Evolutionary conservation across 2,797 vertebrate genomes (phyloP).

Genomic region (Phataginus tricuspis): DNA sequence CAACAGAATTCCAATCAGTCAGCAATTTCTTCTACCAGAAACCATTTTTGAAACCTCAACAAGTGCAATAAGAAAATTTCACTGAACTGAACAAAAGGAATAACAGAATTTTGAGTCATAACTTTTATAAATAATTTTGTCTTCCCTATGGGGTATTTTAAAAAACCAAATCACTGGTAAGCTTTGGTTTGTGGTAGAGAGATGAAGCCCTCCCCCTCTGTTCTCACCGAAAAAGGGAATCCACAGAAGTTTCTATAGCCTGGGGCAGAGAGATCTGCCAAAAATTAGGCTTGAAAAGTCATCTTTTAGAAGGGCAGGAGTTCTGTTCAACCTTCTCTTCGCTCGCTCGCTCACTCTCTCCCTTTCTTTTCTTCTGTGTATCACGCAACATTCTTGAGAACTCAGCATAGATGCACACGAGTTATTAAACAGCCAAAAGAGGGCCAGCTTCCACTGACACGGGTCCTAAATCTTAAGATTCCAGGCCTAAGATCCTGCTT

Average conservation of each 20-base stretch:
- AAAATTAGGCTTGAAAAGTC: constrained; percentile 66
- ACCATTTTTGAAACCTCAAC: constrained; percentile 54
- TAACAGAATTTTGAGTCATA: background rate
- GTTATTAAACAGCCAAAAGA: background rate
- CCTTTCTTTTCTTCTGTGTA: background rate
- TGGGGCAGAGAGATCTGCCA: constrained; percentile 58
- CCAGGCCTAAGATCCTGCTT: background rate
- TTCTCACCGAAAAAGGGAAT: background rate
- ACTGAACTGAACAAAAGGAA: constrained; percentile 63
- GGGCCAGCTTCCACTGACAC: background rate
- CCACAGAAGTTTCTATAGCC: constrained; percentile 63
- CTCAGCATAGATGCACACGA: background rate
- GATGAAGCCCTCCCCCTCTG: rapidly evolving
- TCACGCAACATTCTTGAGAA: constrained; percentile 15
- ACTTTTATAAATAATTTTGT: constrained; percentile 66
- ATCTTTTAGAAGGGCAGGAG: constrained; percentile 58
- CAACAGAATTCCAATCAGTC: background rate
- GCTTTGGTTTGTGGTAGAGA: background rate
- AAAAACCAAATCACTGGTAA: background rate
- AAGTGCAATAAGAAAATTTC: constrained; percentile 52
- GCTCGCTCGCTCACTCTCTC: too few relatives aligned
- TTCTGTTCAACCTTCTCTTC: background rate
- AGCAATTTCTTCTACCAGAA: background rate
- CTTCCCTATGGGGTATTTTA: background rate
- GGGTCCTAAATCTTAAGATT: background rate